phyloP scores from a whole-genome alignment of 2,888 invertebrate genomes.

The Chaitophorus viminalis region DNA sequence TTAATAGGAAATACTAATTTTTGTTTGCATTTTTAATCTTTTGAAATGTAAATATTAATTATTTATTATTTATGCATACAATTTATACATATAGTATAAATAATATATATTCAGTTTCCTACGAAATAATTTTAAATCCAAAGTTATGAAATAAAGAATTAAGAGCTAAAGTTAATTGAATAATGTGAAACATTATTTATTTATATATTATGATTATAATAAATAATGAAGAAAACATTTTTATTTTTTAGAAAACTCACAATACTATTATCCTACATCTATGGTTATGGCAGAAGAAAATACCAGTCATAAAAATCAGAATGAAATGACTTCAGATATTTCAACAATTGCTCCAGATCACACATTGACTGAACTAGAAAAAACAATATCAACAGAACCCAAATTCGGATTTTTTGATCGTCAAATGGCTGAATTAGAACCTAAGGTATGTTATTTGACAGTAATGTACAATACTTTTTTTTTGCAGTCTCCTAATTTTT shows the following conservation, averaged over 20 bases:
- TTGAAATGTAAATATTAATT: not conserved
- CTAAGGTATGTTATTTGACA: slow-evolving; percentile 17
- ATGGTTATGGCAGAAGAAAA: slow-evolving; percentile 33
- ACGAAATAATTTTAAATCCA: not conserved
- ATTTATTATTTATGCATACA: not conserved
- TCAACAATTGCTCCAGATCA: slow-evolving; percentile 48
- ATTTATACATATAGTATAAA: not conserved
- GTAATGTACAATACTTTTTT: too few species aligned
- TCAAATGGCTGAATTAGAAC: slow-evolving; percentile 54
- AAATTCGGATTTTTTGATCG: slow-evolving; percentile 55
- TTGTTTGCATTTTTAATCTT: too few species aligned
- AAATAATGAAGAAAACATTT: not conserved
- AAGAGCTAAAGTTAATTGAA: not conserved
- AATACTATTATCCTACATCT: slow-evolving; percentile 47
- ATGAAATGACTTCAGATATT: slow-evolving; percentile 57
- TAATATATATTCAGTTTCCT: not conserved
- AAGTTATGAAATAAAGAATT: not conserved
- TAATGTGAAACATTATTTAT: not conserved
- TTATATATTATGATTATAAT: not conserved
- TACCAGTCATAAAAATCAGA: slow-evolving; percentile 23
- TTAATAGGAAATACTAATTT: too few species aligned
- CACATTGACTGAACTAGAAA: slow-evolving; percentile 51
- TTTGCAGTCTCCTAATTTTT: too few species aligned
- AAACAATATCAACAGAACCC: slow-evolving; percentile 42
- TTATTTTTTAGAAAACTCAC: slow-evolving; percentile 38